These are phyloP conservation scores for Xylota sylvarum DNA, from an alignment of 2,888 invertebrate genomes.

Conservation along the genomic window DNA sequence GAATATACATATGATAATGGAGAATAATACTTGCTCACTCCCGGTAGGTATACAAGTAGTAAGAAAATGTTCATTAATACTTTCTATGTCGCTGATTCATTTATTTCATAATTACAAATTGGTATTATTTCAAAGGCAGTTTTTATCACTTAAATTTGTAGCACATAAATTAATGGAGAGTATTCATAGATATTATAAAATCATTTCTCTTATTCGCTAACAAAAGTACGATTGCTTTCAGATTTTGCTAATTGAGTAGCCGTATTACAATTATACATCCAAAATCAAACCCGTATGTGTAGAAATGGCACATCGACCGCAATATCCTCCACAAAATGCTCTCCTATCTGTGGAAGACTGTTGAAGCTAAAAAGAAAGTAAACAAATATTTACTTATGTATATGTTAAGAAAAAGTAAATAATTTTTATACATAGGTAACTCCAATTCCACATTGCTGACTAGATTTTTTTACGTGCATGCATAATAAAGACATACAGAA, in stretches of 20 bases:
- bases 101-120: constrained; percentile 9
- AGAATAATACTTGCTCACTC: constrained; percentile 46
- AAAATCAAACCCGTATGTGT: constrained; percentile 82
- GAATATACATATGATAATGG: constrained; percentile 19
- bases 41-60: constrained; percentile 8
- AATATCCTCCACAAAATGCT: constrained; percentile 91
- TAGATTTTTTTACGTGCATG: no score
- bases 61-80: constrained; percentile 38
- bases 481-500: no score
- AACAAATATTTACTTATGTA: constrained; percentile 9
- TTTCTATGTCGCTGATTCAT: constrained; percentile 15
- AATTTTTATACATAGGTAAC: no score
- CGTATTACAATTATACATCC: constrained; percentile 78
- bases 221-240: neutral
- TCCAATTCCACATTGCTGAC: no score
- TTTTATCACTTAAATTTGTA: constrained; percentile 23
- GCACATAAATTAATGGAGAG: constrained; percentile 6
- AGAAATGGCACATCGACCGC: constrained; percentile 87
- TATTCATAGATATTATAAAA: constrained; percentile 8
- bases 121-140: constrained; percentile 21
- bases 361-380: constrained; percentile 85
- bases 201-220: neutral
- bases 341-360: constrained; percentile 85
- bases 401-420: no score
- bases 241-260: neutral